Evolutionary conservation across 2,113 vertebrate genomes (phyloP).

Genomic region (Muntiacus muntjak): DNA sequence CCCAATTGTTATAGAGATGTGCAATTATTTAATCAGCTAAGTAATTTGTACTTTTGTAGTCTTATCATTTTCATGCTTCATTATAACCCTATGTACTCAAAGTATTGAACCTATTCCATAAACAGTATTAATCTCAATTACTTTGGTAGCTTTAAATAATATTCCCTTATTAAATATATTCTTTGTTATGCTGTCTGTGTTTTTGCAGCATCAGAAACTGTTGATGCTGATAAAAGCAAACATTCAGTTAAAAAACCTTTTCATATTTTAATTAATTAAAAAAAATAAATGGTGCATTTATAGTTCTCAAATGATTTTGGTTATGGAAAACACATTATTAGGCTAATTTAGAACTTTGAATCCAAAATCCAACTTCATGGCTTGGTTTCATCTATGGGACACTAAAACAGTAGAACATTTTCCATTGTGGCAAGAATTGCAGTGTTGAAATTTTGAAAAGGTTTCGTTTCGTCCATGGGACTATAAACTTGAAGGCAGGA

Average conservation of each 20-base stretch:
- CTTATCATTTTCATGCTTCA: constrained; percentile 49
- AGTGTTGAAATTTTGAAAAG: not conserved
- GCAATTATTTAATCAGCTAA: constrained; percentile 29
- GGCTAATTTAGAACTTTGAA: constrained; percentile 4
- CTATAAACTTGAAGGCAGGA: not conserved
- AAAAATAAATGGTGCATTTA: not conserved
- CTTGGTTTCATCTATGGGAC: constrained; percentile 5
- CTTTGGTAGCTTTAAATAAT: constrained; percentile 55
- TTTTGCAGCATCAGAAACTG: constrained; percentile 21
- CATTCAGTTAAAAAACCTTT: not conserved
- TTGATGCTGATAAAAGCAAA: constrained; percentile 41
- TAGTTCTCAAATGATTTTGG: not conserved
- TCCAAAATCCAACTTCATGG: not conserved
- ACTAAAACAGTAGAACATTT: not conserved
- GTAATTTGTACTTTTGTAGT: constrained; percentile 37
- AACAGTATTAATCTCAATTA: constrained; percentile 64
- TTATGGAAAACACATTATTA: not conserved
- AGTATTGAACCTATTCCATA: constrained; percentile 29
- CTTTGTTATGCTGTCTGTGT: constrained; percentile 36
- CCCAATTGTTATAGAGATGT: not conserved
- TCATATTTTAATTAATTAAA: constrained; percentile 22
- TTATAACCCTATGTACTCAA: not conserved
- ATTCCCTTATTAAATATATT: constrained; percentile 24
- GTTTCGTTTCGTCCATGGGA: not conserved
- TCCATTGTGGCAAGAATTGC: not conserved